Conservation (phyloP, 2,113 vertebrate species). For the Coreoperca whiteheadi region DNA sequence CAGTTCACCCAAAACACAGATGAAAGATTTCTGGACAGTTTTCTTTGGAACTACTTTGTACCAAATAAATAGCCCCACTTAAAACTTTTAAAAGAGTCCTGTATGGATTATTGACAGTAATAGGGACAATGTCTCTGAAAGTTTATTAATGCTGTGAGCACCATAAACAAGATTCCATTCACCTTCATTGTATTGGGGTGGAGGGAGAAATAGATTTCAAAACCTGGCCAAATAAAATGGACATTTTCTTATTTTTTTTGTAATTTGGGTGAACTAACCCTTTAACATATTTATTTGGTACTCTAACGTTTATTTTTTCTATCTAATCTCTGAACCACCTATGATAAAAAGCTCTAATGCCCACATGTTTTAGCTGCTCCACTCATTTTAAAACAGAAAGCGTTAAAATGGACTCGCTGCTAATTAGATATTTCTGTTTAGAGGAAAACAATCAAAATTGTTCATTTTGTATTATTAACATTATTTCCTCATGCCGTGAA, state of each 20-base stretch:
- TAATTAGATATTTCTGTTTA: slow-evolving; percentile 73
- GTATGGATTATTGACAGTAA: neutral
- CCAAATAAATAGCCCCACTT: neutral
- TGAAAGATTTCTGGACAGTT: neutral
- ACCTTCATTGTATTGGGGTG: neutral
- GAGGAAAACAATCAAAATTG: slow-evolving; percentile 73
- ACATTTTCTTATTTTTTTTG: neutral
- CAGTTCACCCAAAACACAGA: neutral
- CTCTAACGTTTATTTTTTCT: neutral
- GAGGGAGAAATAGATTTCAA: neutral
- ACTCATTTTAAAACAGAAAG: slow-evolving; percentile 18
- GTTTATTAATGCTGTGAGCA: too few relatives aligned
- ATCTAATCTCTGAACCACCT: neutral
- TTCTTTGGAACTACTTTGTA: neutral
- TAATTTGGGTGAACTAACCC: neutral
- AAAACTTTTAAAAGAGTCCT: neutral
- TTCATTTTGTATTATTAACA: slow-evolving; percentile 71
- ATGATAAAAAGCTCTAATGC: slow-evolving; percentile 3
- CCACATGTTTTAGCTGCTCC: neutral
- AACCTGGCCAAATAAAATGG: neutral
- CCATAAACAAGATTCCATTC: neutral
- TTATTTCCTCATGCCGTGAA: slow-evolving; percentile 64
- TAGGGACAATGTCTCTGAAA: neutral
- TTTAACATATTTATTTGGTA: slow-evolving; percentile 1
- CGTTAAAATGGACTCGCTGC: neutral